Base-by-base conservation (phyloP, 2,113 vertebrate species). In the Condylura cristata region DNA sequence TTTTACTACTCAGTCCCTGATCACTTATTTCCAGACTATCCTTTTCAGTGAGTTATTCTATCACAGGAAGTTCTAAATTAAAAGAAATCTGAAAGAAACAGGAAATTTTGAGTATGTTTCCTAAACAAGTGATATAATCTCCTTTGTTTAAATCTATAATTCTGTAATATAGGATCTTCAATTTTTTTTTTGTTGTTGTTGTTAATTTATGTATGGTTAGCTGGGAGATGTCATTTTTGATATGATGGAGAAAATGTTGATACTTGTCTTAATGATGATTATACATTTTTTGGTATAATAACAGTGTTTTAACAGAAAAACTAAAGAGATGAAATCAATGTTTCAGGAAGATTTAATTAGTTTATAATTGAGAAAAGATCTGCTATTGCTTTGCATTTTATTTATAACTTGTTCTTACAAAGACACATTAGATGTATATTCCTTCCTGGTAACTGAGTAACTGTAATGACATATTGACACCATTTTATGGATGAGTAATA, bases 261-360 rank as follows among this genome's bases (percentile, higher is more conserved):
- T 86, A 71, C 34, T 70, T 85, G n/a, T 86, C 91, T 92, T 37
- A 34, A 79, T 37, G 34, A 89, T 56, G 34, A 53, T 22, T 86
- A 4, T 53, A 88, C 80, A 32, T 4, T 39, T 48, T 60, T 92
- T 82, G 46, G 72, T 71, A 51, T 34, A 56, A 30, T 46, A 87
- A 32, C 79, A 76, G 30, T 71, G 26, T 85, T 95, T 92, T 85
- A 78, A 46, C 18, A 82, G 63, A 26, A 90, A 78, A 78, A 20
- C 34, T 88, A 80, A 85, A 28, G 20, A n/a, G 39, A 65, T 74
- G 8, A 17, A 79, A 79, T 68, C 41, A 82, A 20, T 80, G 24
- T 92, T 88, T 96, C 12, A 90, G 26, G 56, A 56, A 66, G 28
- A 82, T 37, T 84, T 95, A 93, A 66, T 86, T 90, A 75, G 34